Evolutionary conservation across 2,113 vertebrate genomes (phyloP).

Genomic region (Actenoides lindsayi): DNA sequence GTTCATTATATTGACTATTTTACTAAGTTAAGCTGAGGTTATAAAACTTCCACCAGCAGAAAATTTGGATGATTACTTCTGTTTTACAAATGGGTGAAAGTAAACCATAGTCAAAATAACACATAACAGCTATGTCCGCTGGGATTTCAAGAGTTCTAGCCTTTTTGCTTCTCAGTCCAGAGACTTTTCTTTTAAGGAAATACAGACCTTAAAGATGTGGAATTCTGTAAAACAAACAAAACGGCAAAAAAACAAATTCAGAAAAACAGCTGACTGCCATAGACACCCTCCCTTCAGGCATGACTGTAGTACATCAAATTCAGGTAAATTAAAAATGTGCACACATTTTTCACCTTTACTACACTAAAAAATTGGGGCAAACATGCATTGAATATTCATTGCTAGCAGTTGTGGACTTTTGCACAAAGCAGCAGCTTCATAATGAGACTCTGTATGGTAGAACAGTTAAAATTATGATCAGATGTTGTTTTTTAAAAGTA

Average conservation of each 20-base stretch:
- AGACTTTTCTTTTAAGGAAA: background rate
- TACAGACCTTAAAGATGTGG: background rate
- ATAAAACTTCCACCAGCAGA: background rate
- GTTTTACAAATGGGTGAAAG: background rate
- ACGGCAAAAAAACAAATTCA: background rate
- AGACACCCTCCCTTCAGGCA: background rate
- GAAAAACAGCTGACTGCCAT: background rate
- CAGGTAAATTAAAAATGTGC: background rate
- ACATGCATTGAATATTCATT: slow-evolving; percentile 21
- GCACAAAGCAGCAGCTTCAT: background rate
- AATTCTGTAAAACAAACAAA: background rate
- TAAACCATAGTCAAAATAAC: background rate
- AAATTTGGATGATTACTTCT: background rate
- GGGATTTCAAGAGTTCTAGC: background rate
- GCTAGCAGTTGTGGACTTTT: background rate
- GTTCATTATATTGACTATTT: background rate
- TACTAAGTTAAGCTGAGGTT: background rate
- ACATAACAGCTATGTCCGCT: background rate
- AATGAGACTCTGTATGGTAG: background rate
- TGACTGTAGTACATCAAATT: background rate
- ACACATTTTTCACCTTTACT: background rate
- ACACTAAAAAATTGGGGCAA: accelerated
- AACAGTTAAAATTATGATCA: background rate
- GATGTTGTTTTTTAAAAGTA: background rate
- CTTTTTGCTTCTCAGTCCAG: background rate